Evolutionary conservation across 2,888 invertebrate genomes (phyloP).

Genomic region (Sinopyrophorus schimmeli): DNA sequence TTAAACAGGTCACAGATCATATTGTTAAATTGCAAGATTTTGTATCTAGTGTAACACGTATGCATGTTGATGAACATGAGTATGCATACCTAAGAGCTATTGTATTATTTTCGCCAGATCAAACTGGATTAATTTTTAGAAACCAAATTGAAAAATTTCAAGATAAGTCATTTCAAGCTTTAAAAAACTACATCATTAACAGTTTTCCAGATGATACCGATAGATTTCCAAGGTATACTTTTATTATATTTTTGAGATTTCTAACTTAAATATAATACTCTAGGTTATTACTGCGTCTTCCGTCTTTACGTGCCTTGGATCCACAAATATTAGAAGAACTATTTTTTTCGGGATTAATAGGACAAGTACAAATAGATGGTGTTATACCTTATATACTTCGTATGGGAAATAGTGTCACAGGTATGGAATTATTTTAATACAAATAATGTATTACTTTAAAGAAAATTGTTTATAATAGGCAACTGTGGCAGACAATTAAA

Average conservation of each 20-base stretch:
- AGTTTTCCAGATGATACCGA: slow-evolving; percentile 58
- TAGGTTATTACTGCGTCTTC: slow-evolving; percentile 69
- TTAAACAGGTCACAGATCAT: slow-evolving; percentile 73
- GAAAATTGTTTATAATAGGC: slow-evolving; percentile 26
- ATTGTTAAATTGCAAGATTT: slow-evolving; percentile 78
- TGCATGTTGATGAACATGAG: slow-evolving; percentile 81
- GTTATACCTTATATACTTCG: slow-evolving; percentile 91
- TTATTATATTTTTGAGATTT: slow-evolving; percentile 3
- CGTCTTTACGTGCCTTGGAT: slow-evolving; percentile 72
- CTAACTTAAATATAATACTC: slow-evolving; percentile 30
- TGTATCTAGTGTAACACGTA: slow-evolving; percentile 70
- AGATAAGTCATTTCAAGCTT: slow-evolving; percentile 64
- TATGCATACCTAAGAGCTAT: slow-evolving; percentile 87
- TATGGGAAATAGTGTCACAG: slow-evolving; percentile 45
- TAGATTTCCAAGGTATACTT: slow-evolving; percentile 58
- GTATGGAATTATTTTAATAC: slow-evolving; percentile 15
- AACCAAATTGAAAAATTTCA: slow-evolving; percentile 64
- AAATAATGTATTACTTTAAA: slow-evolving; percentile 10
- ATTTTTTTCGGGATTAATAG: slow-evolving; percentile 89
- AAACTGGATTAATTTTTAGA: slow-evolving; percentile 56
- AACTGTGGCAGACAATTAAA: slow-evolving; percentile 47
- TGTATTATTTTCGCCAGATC: slow-evolving; percentile 64
- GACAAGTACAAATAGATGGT: slow-evolving; percentile 92
- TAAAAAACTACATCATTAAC: slow-evolving; percentile 56
- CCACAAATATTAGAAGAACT: slow-evolving; percentile 83